phyloP scores from a whole-genome alignment of 2,113 vertebrate genomes.

The Microcebus tavaratra region DNA sequence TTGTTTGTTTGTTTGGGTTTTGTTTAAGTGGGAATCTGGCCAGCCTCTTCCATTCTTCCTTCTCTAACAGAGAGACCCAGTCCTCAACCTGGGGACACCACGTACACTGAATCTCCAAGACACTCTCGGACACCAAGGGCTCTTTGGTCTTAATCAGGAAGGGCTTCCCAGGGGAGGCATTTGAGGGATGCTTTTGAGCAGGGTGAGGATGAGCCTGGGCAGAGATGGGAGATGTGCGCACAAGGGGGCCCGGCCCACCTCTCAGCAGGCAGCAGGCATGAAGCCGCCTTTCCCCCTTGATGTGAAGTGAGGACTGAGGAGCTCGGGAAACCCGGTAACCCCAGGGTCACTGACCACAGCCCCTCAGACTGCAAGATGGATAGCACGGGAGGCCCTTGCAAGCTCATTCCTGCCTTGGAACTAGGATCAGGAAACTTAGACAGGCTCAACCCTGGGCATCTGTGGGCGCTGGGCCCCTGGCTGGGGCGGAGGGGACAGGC shows the following conservation, averaged over 20 bases:
- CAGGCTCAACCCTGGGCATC: not conserved
- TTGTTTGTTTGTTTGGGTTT: not conserved
- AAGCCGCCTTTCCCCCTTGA: conserved; percentile 60
- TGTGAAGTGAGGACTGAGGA: conserved; percentile 58
- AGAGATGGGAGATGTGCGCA: not conserved
- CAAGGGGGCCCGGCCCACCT: not conserved
- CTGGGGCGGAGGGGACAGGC: not conserved
- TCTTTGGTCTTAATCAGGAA: not conserved
- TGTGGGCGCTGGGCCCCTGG: not conserved
- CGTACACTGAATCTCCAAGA: not conserved
- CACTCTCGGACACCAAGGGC: not conserved
- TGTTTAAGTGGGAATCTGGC: not conserved
- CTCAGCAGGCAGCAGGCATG: not conserved
- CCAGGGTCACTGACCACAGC: conserved; percentile 70
- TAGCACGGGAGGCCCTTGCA: conserved; percentile 68
- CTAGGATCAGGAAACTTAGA: not conserved
- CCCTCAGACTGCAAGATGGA: conserved; percentile 83
- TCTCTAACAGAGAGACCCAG: not conserved
- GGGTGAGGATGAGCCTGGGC: not conserved
- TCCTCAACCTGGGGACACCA: not conserved
- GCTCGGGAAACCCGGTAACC: conserved; percentile 73
- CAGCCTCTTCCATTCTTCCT: not conserved
- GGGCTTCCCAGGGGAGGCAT: not conserved
- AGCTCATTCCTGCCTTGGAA: not conserved
- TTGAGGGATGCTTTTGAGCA: not conserved